Evolutionary conservation across 2,888 invertebrate species (phyloP), one percentile per base, ranked within the genome.

Genomic region (Stratiomys singularior): DNA sequence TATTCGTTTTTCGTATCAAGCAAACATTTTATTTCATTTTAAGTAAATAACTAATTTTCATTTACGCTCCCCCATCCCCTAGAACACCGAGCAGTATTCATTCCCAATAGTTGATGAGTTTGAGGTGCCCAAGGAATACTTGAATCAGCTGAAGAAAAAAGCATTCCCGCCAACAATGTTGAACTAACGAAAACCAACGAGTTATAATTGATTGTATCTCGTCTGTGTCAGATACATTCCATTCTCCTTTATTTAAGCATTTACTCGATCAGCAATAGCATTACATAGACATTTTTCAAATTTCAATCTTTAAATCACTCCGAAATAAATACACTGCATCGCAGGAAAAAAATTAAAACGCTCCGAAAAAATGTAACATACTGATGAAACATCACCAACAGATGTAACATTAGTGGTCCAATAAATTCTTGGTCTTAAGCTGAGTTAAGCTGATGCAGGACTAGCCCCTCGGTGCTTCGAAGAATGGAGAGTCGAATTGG

Each of bases 201-300:
- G 44, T 23, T 67, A 21, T 67, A 67, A 67, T 67, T 67, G 67
- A 67, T 37, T 67, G 46, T 67, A 67, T 67, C 67, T 67, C 23
- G 23, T 67, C 5, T 37, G 9, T 23, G 18, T 27, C 11, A 18
- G 21, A 23, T 67, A 67, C 67, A 67, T 67, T 37, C 67, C 67
- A 67, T 67, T 46, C 67, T 23, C 23, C 46, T 44, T 67, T 67
- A 37, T 67, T 27, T 47, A 4, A n/a, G 46, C 25, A 47, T 46
- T 69, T 69, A 2, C 7, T n/a, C 11, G 27, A 46, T 23, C 69
- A 69, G 25, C 44, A 67, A 21, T 13, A 69, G 46, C 69, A 69
- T 47, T n/a, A n/a, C n/a, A n/a, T 46, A 64, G 30, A 64, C 46
- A 21, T 25, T 47, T 47, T 46, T 11, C 4, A 66, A 69, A 69